Conservation (phyloP, 1,140 invertebrate species). For the Drosophila elegans region DNA sequence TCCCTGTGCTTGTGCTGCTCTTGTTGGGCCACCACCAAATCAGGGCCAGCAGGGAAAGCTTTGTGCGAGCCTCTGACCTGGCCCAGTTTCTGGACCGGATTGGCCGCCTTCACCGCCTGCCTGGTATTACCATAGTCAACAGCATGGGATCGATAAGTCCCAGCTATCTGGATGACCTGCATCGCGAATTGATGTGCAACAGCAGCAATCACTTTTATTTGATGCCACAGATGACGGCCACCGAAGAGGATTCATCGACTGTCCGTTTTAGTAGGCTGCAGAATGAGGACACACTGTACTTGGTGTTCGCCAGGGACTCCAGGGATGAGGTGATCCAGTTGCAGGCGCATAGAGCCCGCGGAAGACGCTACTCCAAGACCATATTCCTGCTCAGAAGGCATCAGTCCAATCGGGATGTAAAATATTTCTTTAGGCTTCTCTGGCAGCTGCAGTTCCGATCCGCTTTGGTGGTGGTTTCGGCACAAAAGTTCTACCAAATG, state of each 20-base stretch:
- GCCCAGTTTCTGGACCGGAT: constrained; percentile 43
- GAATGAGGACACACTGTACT: constrained; percentile 43
- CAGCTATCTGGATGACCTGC: constrained; percentile 37
- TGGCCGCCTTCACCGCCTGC: constrained; percentile 31
- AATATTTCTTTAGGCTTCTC: constrained; percentile 37
- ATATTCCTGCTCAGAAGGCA: constrained; percentile 34
- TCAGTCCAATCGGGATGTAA: not conserved
- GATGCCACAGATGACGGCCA: constrained; percentile 49
- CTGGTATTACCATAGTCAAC: constrained; percentile 37
- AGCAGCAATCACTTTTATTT: constrained; percentile 38
- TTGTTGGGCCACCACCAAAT: not conserved
- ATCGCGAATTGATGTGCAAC: constrained; percentile 11
- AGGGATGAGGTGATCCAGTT: constrained; percentile 36
- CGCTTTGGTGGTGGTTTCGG: constrained; percentile 49
- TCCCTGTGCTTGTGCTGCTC: constrained; percentile 9
- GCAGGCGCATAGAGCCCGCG: constrained; percentile 36
- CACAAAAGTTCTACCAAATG: constrained; percentile 53
- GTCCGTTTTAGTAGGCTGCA: constrained; percentile 21
- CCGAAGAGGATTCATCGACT: not conserved
- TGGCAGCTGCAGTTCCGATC: constrained; percentile 60
- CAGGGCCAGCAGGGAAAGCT: constrained; percentile 5
- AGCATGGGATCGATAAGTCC: constrained; percentile 29
- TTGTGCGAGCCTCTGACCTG: constrained; percentile 25
- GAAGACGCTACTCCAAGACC: constrained; percentile 48
- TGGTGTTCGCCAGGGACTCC: constrained; percentile 56